Evolutionary conservation across 2,113 vertebrate species (phyloP), one percentile per base, ranked within the genome.

Genomic region (Ictalurus punctatus): DNA sequence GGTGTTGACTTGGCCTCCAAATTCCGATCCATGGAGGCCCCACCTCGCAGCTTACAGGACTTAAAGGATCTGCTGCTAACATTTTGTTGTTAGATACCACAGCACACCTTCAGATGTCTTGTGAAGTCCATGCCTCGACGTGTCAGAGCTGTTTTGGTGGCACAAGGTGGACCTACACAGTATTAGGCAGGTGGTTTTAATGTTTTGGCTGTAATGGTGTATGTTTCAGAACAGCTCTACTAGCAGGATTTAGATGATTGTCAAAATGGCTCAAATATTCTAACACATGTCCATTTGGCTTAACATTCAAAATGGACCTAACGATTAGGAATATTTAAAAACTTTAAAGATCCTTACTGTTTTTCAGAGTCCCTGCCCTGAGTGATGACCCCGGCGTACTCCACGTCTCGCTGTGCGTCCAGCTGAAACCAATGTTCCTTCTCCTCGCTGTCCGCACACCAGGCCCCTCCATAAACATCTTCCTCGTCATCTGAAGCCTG

Each of bases 381-480:
- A 2, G 96, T 98, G 90, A 99, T 96, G 91, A 99, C 93, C 0
- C 98, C 98, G 0, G 98, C 98, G 96, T 99, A 99, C 91, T 96
- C 95, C 3, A 97, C 98, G 85, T 95, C 95, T 88, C 95, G 96
- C 52, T 96, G 96, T 16, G 96, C 96, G 90, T 99, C 97, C 40
- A 98, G 92, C 94, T 99, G 98, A 0, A 98, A 94, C 98, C 98
- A 99, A 92, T 99, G 97, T 0, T 95, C 95, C 30, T 92, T 94
- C 27, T 99, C 98, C 0, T 98, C 97, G 27, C 90, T 17, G 87
- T 98, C 98, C 0, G 98, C 97, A 2, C 98, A 99, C 98, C 98
- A 99, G 0, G 97, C 98, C 0, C 98, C 98, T 0, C 98, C 98
- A 0, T 95, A 97, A 90, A 96, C 95, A 73, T 96, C 96, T 0